Evolutionary conservation across 2,113 vertebrate genomes (phyloP), one percentile per base, ranked within the genome.

Genomic region (Cheilinus undulatus): DNA sequence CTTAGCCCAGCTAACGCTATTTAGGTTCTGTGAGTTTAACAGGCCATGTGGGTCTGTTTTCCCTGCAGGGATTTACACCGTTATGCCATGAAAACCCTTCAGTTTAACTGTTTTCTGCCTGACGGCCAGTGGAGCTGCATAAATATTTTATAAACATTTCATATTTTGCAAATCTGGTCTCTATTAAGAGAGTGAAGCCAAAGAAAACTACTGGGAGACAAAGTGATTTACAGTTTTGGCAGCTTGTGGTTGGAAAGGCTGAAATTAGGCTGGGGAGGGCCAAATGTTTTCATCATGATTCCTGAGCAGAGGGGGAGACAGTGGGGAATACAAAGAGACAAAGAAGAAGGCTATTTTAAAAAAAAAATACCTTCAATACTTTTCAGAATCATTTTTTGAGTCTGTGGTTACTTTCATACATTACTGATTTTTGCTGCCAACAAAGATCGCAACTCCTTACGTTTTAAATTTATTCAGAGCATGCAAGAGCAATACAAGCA

Each of bases 1-100:
- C 63, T 74, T 27, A 22, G 60, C 11, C 12, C 54, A 32, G 74
- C 59, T 17, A 20, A 77, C 51, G 58, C 78, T 73, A 79, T 85
- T 87, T 77, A 65, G 57, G 60, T 45, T 53, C 13, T 30, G 30
- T n/a, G 20, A 23, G 28, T 61, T 24, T 30, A 34, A 43, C 28
- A 22, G 40, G 48, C 45, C 27, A 19, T 50, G 24, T 34, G 32
- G 8, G 32, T 34, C 32, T 2, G 1, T 34, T 34, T 34, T 11
- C 32, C 30, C 30, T 19, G 1, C n/a, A 23, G 3, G 11, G 3
- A 48, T 48, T 38, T 36, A 43, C 19, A 51, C 19, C 7, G 42
- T 27, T 10, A 1, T 11, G 30, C 59, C 22, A 11, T 11, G 7
- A 42, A 42, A 42, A 42, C 14, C 14, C 17, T 42, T 19, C 14